Evolutionary conservation across 2,888 invertebrate genomes (phyloP), one percentile per base, ranked within the genome.

Genomic region (Apamea sordens): DNA sequence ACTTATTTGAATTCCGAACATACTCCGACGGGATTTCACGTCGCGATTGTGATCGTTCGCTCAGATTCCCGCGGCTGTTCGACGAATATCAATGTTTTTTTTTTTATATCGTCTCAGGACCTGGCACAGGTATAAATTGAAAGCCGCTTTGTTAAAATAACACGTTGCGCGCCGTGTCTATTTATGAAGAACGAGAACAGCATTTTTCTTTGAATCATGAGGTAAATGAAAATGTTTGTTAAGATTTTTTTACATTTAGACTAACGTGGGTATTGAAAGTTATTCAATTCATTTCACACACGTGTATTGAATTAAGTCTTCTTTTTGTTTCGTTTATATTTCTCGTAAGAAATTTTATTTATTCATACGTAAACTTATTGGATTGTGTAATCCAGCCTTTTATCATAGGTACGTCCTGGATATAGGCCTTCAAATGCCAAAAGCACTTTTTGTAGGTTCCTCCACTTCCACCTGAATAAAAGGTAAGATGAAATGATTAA

Each of bases 1-100:
- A 80, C 83, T 83, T 88, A 90, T 90, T 90, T 88, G 89, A 89
- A 90, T 90, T 90, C 89, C 77, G 84, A 78, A 86, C 88, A 83
- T 82, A 84, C 63, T 82, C 71, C 69, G 59, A 53, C 71, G 81
- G 81, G 79, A 88, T 85, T 84, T 80, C 67, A 61, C 71, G 74
- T 56, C 70, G 47, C 50, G 79, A 71, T 75, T 77, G 71, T 79
- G 80, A 82, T 76, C 86, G 72, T 83, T 87, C 78, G 79, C 68
- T 83, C 67, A 61, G 61, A 89, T 84, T 77, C 64, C 32, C 69
- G 63, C 64, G 50, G 56, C 41, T 72, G 79, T 81, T 75, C 81
- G 75, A 53, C 56, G 79, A 83, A 80, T 85, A 86, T 84, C 76
- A 86, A 83, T 82, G 68, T 82, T 81, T 79, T 79, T 77, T 81